Conservation (phyloP, 1,140 invertebrate genomes). For the Calephelis virginiensis region DNA sequence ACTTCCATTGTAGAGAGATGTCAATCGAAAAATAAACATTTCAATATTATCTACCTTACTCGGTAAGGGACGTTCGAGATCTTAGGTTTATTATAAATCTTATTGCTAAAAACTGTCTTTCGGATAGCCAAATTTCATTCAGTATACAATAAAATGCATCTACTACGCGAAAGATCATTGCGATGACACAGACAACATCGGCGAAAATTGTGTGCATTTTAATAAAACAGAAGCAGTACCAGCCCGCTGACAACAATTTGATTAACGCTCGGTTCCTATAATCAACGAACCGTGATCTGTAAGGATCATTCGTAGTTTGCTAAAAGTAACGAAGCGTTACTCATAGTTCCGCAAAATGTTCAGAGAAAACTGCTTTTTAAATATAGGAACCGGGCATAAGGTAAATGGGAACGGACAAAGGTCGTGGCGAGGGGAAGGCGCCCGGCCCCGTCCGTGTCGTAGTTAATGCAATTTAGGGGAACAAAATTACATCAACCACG, state of each 20-base stretch:
- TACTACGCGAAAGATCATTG: slow-evolving; percentile 48
- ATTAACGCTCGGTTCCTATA: neutral
- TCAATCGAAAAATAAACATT: slow-evolving; percentile 70
- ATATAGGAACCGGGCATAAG: neutral
- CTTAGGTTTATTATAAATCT: slow-evolving; percentile 75
- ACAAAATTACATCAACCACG: slow-evolving; percentile 71
- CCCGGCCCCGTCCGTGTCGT: slow-evolving; percentile 38
- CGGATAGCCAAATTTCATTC: slow-evolving; percentile 57
- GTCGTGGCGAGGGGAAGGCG: slow-evolving; percentile 36
- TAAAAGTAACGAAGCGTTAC: too few relatives aligned
- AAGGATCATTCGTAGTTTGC: too few relatives aligned
- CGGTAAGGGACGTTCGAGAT: slow-evolving; percentile 77
- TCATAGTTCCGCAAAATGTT: too few relatives aligned
- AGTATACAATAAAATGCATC: slow-evolving; percentile 38
- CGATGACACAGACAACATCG: slow-evolving; percentile 39
- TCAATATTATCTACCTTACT: slow-evolving; percentile 76
- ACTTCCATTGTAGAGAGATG: slow-evolving; percentile 59
- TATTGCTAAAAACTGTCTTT: slow-evolving; percentile 71
- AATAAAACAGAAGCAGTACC: slow-evolving; percentile 62
- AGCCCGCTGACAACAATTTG: slow-evolving; percentile 50
- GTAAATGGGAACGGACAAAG: slow-evolving; percentile 18
- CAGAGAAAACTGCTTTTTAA: too few relatives aligned
- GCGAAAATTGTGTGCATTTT: slow-evolving; percentile 49
- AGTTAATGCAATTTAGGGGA: slow-evolving; percentile 68
- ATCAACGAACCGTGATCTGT: too few relatives aligned